These are phyloP conservation scores for Drosophila neocordata DNA, from an alignment of 1,140 invertebrate genomes.

Conservation along the genomic window DNA sequence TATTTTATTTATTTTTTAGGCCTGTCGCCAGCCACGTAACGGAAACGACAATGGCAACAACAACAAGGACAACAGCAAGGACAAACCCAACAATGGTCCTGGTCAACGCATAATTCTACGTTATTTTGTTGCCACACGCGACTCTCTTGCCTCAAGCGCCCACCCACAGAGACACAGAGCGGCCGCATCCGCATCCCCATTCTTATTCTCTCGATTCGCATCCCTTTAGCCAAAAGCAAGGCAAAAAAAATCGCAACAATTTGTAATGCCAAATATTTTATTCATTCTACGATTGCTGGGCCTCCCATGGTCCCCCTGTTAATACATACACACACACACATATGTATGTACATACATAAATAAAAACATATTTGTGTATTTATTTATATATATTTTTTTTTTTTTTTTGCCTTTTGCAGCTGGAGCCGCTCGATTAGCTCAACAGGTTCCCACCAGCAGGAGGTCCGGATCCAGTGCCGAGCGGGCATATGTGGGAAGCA, in stretches of 20 bases:
- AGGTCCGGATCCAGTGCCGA: not conserved
- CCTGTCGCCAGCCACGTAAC: slow-evolving; percentile 39
- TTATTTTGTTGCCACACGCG: slow-evolving; percentile 56
- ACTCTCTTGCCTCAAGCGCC: slow-evolving; percentile 21
- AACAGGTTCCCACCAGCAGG: slow-evolving; percentile 60
- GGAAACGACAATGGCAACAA: slow-evolving; percentile 17
- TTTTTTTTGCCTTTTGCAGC: slow-evolving; percentile 28
- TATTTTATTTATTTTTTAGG: slow-evolving; percentile 81
- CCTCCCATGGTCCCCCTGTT: slow-evolving; percentile 34
- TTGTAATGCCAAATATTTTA: slow-evolving; percentile 80
- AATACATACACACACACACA: not conserved
- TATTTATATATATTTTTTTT: slow-evolving; percentile 36
- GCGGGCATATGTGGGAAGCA: not conserved
- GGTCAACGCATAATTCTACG: slow-evolving; percentile 70
- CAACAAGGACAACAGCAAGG: slow-evolving; percentile 17
- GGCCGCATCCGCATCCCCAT: slow-evolving; percentile 22
- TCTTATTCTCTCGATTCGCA: slow-evolving; percentile 4
- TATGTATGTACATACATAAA: slow-evolving; percentile 36
- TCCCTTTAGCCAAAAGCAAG: slow-evolving; percentile 51
- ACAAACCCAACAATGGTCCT: slow-evolving; percentile 27
- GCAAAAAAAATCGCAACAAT: slow-evolving; percentile 71
- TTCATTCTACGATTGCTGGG: slow-evolving; percentile 60
- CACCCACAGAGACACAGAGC: slow-evolving; percentile 38
- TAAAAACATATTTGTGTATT: slow-evolving; percentile 71
- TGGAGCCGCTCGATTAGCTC: slow-evolving; percentile 57